Percentiles rank a stretch among this genome's conserved stretches.
Conservation (phyloP, 2,888 invertebrate species). For the Nemotelus nigrinus region DNA sequence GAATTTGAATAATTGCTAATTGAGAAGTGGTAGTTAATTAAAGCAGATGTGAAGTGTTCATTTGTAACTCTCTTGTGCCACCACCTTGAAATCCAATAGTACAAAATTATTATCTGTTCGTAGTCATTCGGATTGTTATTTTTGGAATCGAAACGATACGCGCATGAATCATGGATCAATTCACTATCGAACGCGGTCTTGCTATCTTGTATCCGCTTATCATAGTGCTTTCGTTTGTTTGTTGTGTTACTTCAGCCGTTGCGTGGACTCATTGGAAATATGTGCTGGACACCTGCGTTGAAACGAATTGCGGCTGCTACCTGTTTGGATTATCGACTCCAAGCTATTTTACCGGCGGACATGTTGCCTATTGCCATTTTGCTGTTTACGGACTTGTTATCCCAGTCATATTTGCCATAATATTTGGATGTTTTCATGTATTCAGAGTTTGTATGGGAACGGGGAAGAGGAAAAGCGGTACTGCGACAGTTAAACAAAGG, state of each 20-base stretch:
- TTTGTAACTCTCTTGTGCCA: neutral
- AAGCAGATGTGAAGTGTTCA: slow-evolving; percentile 9
- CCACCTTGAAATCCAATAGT: neutral
- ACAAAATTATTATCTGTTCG: slow-evolving; percentile 12
- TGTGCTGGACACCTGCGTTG: slow-evolving; percentile 74
- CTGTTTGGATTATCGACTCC: slow-evolving; percentile 72
- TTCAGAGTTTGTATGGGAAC: slow-evolving; percentile 74
- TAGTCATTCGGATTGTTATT: neutral
- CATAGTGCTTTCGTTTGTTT: slow-evolving; percentile 58
- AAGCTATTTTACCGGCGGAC: slow-evolving; percentile 73
- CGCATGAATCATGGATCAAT: slow-evolving; percentile 58
- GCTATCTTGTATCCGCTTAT: slow-evolving; percentile 61
- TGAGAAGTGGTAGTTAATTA: neutral
- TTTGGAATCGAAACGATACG: neutral
- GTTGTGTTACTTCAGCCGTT: slow-evolving; percentile 67
- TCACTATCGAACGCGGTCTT: slow-evolving; percentile 60
- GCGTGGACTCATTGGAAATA: slow-evolving; percentile 76
- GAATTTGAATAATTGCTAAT: slow-evolving; percentile 35
- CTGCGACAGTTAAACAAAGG: slow-evolving; percentile 63
- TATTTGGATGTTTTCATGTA: slow-evolving; percentile 75
- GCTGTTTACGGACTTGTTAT: slow-evolving; percentile 75
- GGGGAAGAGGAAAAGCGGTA: slow-evolving; percentile 64
- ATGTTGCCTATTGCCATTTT: slow-evolving; percentile 73
- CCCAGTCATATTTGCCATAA: slow-evolving; percentile 70
- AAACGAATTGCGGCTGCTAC: slow-evolving; percentile 76